Evolutionary conservation across 53 echinoderm and acorn worm genomes (phyloP).

Genomic region (Hippasteria phrygiana): DNA sequence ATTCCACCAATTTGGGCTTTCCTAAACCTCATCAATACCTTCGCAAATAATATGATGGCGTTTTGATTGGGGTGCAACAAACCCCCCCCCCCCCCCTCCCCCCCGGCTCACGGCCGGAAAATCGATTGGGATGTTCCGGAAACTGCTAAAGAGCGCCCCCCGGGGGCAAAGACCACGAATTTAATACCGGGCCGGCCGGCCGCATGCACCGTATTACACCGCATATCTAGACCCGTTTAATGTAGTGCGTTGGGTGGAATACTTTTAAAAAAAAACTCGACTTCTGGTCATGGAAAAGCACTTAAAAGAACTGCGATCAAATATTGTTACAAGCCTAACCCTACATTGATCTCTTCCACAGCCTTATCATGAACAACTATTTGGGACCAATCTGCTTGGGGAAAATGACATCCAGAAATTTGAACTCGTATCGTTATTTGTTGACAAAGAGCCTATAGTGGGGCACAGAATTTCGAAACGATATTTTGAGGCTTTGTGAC

Average conservation of each 20-base stretch:
- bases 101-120: slow-evolving; percentile 6
- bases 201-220: neutral
- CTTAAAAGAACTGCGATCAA: slow-evolving; percentile 8
- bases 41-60: slow-evolving; percentile 35
- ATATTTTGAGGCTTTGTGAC: neutral
- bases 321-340: slow-evolving; percentile 1
- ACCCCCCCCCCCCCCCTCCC: too few species aligned
- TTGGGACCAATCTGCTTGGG: neutral
- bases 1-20: slow-evolving; percentile 7
- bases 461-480: neutral
- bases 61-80: slow-evolving; percentile 59
- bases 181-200: slow-evolving; percentile 15
- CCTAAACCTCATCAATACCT: slow-evolving; percentile 33
- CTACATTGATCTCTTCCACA: neutral
- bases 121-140: slow-evolving; percentile 46
- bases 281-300: slow-evolving; percentile 46
- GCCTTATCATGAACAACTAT: neutral
- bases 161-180: slow-evolving; percentile 38
- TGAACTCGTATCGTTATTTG: neutral
- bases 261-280: neutral
- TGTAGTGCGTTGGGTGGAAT: slow-evolving; percentile 2
- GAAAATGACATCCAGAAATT: neutral
- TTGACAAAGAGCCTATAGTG: neutral
- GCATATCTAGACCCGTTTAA: slow-evolving; percentile 24
- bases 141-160: slow-evolving; percentile 25